Conservation (phyloP, 2,888 invertebrate genomes). For the Amphipyra berbera region DNA sequence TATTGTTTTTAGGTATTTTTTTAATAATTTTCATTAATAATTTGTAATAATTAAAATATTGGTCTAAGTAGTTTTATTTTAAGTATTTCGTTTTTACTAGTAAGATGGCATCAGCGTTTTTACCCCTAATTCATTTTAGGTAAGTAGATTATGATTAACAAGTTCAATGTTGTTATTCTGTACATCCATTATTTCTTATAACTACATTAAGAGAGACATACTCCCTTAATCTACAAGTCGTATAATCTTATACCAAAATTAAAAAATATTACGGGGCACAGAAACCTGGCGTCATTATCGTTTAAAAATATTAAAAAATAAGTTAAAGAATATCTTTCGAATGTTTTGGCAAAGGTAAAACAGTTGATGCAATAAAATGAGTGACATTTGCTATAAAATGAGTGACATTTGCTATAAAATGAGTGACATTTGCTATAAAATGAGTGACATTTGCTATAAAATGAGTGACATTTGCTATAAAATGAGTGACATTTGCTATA, state of each 20-base stretch:
- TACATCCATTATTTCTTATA: not conserved
- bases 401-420: too few relatives aligned
- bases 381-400: too few relatives aligned
- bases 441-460: too few relatives aligned
- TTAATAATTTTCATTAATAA: constrained; percentile 2
- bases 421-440: too few relatives aligned
- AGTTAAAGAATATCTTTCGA: not conserved
- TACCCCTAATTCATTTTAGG: not conserved
- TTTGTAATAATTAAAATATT: constrained; percentile 2
- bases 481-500: too few relatives aligned
- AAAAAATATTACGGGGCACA: not conserved
- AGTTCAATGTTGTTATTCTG: not conserved
- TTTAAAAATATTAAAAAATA: not conserved
- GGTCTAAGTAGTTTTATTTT: constrained; percentile 1
- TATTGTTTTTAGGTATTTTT: constrained; percentile 8
- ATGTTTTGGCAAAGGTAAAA: not conserved
- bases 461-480: not conserved
- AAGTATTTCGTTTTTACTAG: constrained; percentile 5
- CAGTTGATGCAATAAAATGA: not conserved
- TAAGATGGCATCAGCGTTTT: not conserved
- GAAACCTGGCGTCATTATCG: not conserved
- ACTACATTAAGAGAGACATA: not conserved
- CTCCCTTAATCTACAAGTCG: not conserved
- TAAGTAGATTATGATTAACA: not conserved
- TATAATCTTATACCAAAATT: not conserved